Conservation (phyloP, 2,888 invertebrate genomes). For the Drosophila silvestris region DNA sequence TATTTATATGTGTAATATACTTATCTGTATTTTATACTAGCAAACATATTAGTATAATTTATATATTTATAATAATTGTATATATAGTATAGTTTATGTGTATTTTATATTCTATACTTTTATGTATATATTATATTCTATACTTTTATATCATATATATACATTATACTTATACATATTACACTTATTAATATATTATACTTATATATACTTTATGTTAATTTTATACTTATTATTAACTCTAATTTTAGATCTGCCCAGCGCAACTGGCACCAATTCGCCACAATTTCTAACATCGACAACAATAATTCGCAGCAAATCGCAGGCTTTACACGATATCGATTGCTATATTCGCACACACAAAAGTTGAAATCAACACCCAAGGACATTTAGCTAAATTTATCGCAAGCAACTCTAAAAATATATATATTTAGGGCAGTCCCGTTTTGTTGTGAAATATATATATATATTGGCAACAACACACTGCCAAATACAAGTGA, state of each 20-base stretch:
- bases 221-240: background rate
- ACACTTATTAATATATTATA: background rate
- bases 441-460: slow-evolving; percentile 38
- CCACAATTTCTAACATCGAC: background rate
- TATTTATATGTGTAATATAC: no score
- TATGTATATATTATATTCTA: background rate
- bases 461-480: slow-evolving; percentile 39
- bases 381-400: slow-evolving; percentile 62
- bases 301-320: background rate
- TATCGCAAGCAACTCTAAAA: slow-evolving; percentile 27
- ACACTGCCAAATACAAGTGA: slow-evolving; percentile 68
- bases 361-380: slow-evolving; percentile 41
- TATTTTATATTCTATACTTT: background rate
- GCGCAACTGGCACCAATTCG: slow-evolving; percentile 1
- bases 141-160: background rate
- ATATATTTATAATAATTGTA: background rate
- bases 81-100: background rate
- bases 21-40: no score
- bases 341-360: slow-evolving; percentile 36
- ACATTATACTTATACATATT: background rate
- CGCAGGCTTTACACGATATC: slow-evolving; percentile 18
- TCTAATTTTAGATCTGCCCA: background rate
- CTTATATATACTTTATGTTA: background rate
- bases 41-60: no score
- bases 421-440: slow-evolving; percentile 34